phyloP scores from a whole-genome alignment of 2,797 vertebrate species.

The Onychomys arenicola region DNA sequence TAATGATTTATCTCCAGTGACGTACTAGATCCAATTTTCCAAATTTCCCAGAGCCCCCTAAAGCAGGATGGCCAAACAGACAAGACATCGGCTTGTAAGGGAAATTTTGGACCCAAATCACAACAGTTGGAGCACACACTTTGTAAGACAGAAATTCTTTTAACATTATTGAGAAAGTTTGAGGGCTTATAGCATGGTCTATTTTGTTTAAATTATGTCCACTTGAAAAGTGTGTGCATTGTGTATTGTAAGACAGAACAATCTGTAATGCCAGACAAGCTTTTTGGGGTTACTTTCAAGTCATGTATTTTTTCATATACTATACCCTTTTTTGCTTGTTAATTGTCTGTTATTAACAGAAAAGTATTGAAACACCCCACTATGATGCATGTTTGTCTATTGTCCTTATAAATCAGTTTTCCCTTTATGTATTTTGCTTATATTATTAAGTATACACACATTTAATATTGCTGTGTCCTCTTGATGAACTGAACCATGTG shows the following conservation, averaged over 20 bases:
- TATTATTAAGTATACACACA: background rate
- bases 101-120: background rate
- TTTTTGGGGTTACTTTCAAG: constrained; percentile 20
- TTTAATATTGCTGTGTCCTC: background rate
- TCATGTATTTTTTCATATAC: background rate
- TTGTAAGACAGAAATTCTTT: background rate
- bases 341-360: background rate
- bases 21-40: background rate
- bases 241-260: background rate
- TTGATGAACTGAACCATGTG: background rate
- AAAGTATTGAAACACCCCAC: background rate
- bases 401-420: background rate
- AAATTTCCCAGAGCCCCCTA: background rate
- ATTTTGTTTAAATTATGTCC: background rate
- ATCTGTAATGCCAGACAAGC: background rate
- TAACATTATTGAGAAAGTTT: background rate
- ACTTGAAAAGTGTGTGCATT: background rate
- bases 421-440: background rate
- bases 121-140: background rate
- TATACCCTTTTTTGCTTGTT: background rate
- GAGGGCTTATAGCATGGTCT: background rate
- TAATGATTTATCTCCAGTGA: background rate
- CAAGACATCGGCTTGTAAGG: background rate
- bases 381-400: background rate
- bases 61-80: background rate